phyloP scores from a whole-genome alignment of 2,888 invertebrate species.

The Calliscelio sp. region DNA sequence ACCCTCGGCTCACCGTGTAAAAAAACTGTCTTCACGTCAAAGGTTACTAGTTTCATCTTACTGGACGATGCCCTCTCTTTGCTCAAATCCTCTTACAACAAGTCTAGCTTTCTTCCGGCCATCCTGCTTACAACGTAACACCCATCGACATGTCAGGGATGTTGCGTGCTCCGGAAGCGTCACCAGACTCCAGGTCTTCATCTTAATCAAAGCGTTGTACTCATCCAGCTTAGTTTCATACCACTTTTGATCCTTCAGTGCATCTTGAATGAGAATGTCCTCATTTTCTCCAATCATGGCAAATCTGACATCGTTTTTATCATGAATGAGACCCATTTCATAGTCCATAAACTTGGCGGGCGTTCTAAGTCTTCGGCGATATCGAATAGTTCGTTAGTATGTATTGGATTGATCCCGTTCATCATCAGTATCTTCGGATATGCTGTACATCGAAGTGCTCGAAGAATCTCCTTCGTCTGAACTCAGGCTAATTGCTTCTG shows the following conservation, averaged over 20 bases:
- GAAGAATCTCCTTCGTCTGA: too few species aligned
- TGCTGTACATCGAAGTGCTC: too few species aligned
- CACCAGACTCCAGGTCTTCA: not conserved
- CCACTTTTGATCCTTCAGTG: not conserved
- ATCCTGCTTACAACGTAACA: not conserved
- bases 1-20: too few species aligned
- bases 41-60: too few species aligned
- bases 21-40: too few species aligned
- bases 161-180: not conserved
- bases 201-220: not conserved
- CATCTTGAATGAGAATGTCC: not conserved
- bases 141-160: not conserved
- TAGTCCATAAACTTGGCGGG: not conserved
- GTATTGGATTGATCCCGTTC: too few species aligned
- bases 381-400: slow-evolving; percentile 5
- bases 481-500: too few species aligned
- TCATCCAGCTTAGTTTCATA: not conserved
- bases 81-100: not conserved
- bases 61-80: not conserved
- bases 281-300: slow-evolving; percentile 10
- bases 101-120: not conserved
- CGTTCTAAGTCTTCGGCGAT: slow-evolving; percentile 63
- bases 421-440: too few species aligned
- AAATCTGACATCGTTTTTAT: not conserved
- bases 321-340: not conserved